Conservation (phyloP, 2,113 vertebrate species). For the Pomatostomus ruficeps region DNA sequence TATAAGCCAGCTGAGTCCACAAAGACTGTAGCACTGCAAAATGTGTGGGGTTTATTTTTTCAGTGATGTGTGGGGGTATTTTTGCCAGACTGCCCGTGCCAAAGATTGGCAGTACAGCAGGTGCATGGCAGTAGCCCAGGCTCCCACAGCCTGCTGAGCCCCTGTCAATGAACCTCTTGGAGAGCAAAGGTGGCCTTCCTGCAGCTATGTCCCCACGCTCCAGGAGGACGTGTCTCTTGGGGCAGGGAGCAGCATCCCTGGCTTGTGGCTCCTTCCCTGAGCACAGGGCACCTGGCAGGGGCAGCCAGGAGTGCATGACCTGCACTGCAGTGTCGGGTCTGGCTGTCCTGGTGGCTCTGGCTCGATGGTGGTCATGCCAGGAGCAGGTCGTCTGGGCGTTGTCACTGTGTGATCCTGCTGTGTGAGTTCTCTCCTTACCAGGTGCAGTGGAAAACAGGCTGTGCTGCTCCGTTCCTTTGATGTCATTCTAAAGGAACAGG, state of each 20-base stretch:
- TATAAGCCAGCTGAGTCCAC: background rate
- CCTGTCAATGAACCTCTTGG: accelerated
- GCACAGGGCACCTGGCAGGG: background rate
- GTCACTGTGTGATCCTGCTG: background rate
- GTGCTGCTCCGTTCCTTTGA: background rate
- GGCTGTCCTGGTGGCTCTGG: accelerated
- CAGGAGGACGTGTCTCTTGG: accelerated
- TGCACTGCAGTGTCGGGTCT: accelerated
- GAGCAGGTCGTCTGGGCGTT: background rate
- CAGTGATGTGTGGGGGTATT: accelerated
- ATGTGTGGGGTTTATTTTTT: background rate
- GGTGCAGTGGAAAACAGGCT: background rate
- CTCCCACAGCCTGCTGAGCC: accelerated
- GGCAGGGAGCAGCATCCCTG: background rate
- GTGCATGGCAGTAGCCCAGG: accelerated
- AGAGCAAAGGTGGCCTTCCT: background rate
- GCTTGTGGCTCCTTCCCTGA: background rate
- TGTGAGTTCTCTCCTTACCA: background rate
- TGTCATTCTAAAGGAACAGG: background rate
- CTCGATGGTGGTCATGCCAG: background rate
- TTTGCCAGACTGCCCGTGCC: accelerated
- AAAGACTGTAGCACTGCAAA: background rate
- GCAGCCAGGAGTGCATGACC: accelerated
- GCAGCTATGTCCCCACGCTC: accelerated
- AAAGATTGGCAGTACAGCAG: background rate